Conservation (phyloP, 2,888 invertebrate genomes). For the Troides helena region DNA sequence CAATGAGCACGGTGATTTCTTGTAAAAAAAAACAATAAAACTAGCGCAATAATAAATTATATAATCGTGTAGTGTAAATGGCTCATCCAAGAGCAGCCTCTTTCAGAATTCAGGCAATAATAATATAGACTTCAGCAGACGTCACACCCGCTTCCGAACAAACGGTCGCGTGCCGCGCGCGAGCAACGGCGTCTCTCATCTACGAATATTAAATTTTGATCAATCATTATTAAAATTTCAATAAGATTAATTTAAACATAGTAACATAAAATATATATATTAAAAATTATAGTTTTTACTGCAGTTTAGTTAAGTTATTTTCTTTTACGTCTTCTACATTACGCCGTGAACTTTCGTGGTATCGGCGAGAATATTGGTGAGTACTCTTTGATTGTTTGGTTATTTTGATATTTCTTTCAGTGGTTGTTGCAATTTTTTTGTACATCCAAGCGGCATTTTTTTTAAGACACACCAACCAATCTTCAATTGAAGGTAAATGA, state of each 20-base stretch:
- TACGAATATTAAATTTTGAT: conserved; percentile 37
- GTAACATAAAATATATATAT: too few species aligned
- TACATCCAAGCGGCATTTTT: too few species aligned
- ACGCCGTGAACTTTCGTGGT: background rate
- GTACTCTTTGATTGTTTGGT: background rate
- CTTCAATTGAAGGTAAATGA: too few species aligned
- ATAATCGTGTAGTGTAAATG: conserved; percentile 46
- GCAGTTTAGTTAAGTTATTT: background rate
- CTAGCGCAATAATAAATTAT: background rate
- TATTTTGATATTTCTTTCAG: too few species aligned
- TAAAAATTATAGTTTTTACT: background rate
- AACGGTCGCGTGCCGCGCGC: conserved; percentile 44
- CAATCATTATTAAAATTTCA: too few species aligned
- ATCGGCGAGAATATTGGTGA: background rate
- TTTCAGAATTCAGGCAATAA: conserved; percentile 42
- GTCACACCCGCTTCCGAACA: conserved; percentile 50
- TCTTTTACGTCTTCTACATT: too few species aligned
- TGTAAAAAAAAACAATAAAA: too few species aligned
- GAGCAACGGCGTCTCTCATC: conserved; percentile 33
- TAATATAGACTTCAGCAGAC: conserved; percentile 51
- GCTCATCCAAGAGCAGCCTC: conserved; percentile 43
- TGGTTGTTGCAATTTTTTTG: too few species aligned
- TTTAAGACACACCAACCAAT: too few species aligned
- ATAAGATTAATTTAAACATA: too few species aligned
- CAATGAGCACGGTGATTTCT: too few species aligned